Percentiles rank a stretch among this genome's conserved stretches.
Evolutionary conservation across 1,140 invertebrate genomes (phyloP).

Genomic region (Protaetia brevitarsis): DNA sequence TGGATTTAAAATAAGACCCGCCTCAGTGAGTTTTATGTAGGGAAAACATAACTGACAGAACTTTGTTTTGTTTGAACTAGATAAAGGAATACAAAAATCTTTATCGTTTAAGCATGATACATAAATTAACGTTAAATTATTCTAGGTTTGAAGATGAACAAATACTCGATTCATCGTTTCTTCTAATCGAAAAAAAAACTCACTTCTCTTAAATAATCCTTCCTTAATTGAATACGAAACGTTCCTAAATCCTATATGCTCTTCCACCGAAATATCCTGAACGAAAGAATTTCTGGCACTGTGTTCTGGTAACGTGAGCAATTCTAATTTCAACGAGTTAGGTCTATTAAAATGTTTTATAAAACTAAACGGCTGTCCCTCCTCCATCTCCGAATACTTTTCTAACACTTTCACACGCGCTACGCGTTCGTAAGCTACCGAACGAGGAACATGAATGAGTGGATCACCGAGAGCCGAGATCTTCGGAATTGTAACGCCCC

Average conservation of each 20-base stretch:
- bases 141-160: too few species aligned
- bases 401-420: background rate
- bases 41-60: background rate
- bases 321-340: constrained; percentile 32
- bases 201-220: constrained; percentile 33
- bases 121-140: background rate
- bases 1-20: background rate
- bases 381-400: background rate
- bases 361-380: background rate
- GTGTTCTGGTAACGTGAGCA: constrained; percentile 30
- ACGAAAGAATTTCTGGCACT: constrained; percentile 2
- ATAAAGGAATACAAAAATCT: constrained; percentile 4
- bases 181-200: constrained; percentile 26
- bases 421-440: background rate
- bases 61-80: constrained; percentile 13
- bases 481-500: constrained; percentile 1
- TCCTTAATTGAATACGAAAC: constrained; percentile 32
- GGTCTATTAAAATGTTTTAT: constrained; percentile 26
- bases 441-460: background rate
- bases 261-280: constrained; percentile 12
- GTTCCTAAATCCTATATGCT: constrained; percentile 34
- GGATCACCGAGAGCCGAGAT: background rate
- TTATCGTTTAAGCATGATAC: background rate
- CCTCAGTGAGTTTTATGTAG: background rate
- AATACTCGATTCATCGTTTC: background rate